These are phyloP conservation scores for Chiloscyllium punctatum DNA, from an alignment of 2,797 vertebrate species.

Conservation along the genomic window DNA sequence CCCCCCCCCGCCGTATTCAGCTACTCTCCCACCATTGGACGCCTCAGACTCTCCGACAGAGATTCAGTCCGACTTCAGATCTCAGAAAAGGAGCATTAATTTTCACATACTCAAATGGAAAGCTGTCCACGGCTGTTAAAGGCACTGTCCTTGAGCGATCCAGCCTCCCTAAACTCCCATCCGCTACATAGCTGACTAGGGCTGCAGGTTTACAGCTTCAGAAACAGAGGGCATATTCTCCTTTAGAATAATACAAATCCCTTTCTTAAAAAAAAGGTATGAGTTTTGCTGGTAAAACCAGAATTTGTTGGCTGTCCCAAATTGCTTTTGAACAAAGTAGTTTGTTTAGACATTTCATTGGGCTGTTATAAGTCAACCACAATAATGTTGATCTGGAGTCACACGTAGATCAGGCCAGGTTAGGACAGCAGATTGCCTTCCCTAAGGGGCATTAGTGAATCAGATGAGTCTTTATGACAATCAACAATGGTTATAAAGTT, in stretches of 20 bases:
- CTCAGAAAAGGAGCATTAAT: neutral
- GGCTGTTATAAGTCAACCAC: no score
- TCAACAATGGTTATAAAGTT: no score
- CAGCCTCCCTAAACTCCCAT: neutral
- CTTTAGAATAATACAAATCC: neutral
- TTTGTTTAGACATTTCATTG: no score
- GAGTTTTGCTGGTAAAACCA: no score
- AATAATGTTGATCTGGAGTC: no score
- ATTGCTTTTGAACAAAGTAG: no score
- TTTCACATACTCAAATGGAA: neutral
- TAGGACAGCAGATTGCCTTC: no score
- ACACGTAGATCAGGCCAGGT: no score
- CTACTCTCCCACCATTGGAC: neutral
- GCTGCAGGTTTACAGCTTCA: neutral
- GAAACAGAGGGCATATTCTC: neutral
- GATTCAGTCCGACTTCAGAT: neutral
- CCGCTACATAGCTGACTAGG: neutral
- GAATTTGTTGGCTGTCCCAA: no score
- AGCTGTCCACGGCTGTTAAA: neutral
- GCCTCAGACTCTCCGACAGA: neutral
- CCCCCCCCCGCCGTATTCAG: no score
- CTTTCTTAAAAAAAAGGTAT: neutral
- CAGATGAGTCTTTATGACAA: no score
- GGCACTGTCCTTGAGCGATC: neutral
- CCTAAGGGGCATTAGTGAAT: no score